These are phyloP conservation scores for Sparus aurata DNA, from an alignment of 2,797 vertebrate genomes.

Conservation along the genomic window DNA sequence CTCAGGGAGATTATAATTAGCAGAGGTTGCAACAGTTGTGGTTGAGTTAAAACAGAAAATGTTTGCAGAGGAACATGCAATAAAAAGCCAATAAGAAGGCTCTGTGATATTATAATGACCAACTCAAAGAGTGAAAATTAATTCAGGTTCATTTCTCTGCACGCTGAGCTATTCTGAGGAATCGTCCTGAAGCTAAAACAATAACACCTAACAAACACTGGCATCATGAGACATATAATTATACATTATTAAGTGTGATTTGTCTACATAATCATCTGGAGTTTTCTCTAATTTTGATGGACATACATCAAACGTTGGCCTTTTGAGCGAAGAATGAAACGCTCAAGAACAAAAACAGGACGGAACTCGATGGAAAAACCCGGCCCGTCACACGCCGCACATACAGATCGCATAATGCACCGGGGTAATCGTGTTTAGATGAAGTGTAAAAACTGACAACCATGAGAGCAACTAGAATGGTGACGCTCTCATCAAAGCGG, in stretches of 20 bases:
- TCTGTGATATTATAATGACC: conserved; percentile 23
- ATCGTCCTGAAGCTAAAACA: neutral
- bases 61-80: neutral
- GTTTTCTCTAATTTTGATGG: neutral
- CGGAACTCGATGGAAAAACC: conserved; percentile 7
- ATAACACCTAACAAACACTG: neutral
- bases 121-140: conserved; percentile 13
- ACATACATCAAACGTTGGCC: conserved; percentile 3
- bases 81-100: conserved; percentile 1
- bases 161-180: neutral
- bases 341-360: conserved; percentile 10
- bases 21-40: neutral
- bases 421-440: conserved; percentile 71
- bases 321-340: conserved; percentile 27
- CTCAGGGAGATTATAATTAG: neutral
- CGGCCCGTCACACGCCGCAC: conserved; percentile 31
- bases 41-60: conserved; percentile 7
- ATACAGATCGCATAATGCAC: conserved; percentile 60
- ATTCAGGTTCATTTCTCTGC: neutral
- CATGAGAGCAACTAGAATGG: conserved; percentile 49
- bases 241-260: neutral
- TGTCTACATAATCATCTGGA: neutral
- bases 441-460: conserved; percentile 67
- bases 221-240: neutral
- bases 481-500: conserved; percentile 68